Conservation (phyloP, 1,140 invertebrate species). For the Caenorhabditis briggsae region DNA sequence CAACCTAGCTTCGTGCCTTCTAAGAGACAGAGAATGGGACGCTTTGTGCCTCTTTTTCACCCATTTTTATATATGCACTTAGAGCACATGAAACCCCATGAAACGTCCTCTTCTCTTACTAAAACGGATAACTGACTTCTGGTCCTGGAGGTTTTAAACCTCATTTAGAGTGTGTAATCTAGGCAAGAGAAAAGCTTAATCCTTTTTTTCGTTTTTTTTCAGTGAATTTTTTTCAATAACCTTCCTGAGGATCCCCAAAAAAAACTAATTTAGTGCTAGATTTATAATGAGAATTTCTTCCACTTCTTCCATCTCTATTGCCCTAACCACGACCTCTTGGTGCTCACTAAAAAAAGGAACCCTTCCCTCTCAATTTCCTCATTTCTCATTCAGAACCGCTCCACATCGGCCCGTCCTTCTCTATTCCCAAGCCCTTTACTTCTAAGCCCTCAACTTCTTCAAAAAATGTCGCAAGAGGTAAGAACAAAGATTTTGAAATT, state of each 20-base stretch:
- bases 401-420: not conserved
- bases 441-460: not conserved
- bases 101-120: not conserved
- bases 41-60: not conserved
- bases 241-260: not conserved
- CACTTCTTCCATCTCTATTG: not conserved
- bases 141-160: conserved; percentile 19
- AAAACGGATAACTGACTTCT: conserved; percentile 10
- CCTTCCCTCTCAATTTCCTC: conserved; percentile 35
- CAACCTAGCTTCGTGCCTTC: not conserved
- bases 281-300: conserved; percentile 34
- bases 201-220: not conserved
- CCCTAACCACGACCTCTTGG: not conserved
- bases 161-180: conserved; percentile 1
- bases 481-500: not conserved
- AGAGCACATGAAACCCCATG: conserved; percentile 5
- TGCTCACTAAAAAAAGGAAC: conserved; percentile 1
- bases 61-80: conserved; percentile 38
- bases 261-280: conserved; percentile 47
- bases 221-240: not conserved
- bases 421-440: not conserved
- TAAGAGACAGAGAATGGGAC: no score
- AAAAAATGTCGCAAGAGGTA: conserved; percentile 2
- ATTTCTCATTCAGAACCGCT: conserved; percentile 48
- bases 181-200: not conserved